Percentiles rank a stretch among this genome's conserved stretches.
Evolutionary conservation across 2,888 invertebrate genomes (phyloP).

Genomic region (Volucella inanis): DNA sequence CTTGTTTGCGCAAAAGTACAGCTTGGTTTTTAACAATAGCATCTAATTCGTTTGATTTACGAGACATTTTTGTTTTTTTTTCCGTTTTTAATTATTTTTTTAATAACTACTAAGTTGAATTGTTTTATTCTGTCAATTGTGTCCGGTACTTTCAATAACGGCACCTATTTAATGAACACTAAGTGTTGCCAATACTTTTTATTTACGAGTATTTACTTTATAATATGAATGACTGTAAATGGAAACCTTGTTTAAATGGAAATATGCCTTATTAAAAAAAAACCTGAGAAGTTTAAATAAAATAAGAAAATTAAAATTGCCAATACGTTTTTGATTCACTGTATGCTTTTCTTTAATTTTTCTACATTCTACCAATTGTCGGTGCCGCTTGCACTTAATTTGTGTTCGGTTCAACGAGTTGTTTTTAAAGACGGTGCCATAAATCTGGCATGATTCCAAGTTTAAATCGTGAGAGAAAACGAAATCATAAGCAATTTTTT

Average conservation of each 20-base stretch:
- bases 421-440: too few relatives aligned
- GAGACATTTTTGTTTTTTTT: neutral
- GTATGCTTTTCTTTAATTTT: too few relatives aligned
- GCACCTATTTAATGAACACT: neutral
- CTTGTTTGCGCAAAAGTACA: conserved; percentile 7
- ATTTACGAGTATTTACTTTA: too few relatives aligned
- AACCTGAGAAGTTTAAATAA: neutral
- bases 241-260: neutral
- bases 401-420: too few relatives aligned
- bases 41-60: conserved; percentile 13
- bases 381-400: too few relatives aligned
- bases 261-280: neutral
- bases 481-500: too few relatives aligned
- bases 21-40: neutral
- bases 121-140: neutral
- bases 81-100: neutral
- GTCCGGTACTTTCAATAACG: conserved; percentile 12
- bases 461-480: too few relatives aligned
- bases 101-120: neutral
- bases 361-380: too few relatives aligned
- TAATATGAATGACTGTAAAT: neutral
- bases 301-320: neutral
- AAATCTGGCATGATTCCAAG: too few relatives aligned
- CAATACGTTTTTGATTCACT: conserved; percentile 4
- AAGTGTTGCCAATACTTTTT: conserved; percentile 25